Evolutionary conservation across 2,113 vertebrate genomes (phyloP), one percentile per base, ranked within the genome.

Genomic region (Paracanthobrama guichenoti): DNA sequence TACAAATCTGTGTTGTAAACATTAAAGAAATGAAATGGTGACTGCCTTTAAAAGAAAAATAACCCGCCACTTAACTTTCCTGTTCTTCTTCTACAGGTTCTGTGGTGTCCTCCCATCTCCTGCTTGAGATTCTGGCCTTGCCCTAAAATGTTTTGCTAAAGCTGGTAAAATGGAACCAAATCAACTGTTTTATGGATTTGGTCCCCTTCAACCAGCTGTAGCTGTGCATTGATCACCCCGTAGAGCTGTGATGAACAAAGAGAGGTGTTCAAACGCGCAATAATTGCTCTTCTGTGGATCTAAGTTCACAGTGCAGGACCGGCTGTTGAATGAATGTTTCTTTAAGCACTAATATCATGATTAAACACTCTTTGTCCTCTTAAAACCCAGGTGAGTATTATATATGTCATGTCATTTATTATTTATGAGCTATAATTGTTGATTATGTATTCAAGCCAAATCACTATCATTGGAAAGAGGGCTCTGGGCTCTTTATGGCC

Each of bases 121-220:
- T 67, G 39, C 26, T 48, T 46, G 53, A 26, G n/a, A 77, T 60
- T 62, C 50, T 72, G 48, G 53, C 55, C 31, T 82, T n/a, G 16
- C 44, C 64, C 78, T 79, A 66, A 55, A 98, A 99, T 99, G 97
- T 97, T 98, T 98, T 99, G 97, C 97, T 99, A 96, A 96, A 98
- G 98, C 98, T 99, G 98, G 98, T 99, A 98, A 99, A 99, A 99
- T 99, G 98, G 98, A 99, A 98, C 98, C 98, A 99, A 98, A 99
- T 99, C 98, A 96, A 87, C 96, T 97, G 85, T 96, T 96, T 93
- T 94, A 98, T 98, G 97, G 98, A 98, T 99, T 96, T 94, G 95
- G 94, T 99, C 94, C 93, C 94, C 95, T 95, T 99, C 98, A 99
- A 99, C 98, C 98, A 99, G 98, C 97, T 99, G 98, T 97, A 98